Conservation (phyloP, 2,888 invertebrate genomes). For the Epsilonema sp. region DNA sequence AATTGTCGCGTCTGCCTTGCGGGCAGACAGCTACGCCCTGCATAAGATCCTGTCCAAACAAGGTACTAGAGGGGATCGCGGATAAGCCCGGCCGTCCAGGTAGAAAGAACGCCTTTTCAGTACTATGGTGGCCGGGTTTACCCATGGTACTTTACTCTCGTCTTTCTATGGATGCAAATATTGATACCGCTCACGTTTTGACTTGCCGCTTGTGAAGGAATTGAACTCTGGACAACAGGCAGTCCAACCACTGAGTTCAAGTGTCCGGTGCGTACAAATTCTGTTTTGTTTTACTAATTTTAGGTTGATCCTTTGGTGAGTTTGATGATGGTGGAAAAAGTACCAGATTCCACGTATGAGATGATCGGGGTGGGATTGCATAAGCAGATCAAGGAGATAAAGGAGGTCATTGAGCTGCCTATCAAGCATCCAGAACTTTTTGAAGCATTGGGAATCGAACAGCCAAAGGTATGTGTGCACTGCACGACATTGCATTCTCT, state of each 20-base stretch:
- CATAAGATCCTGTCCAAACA: slow-evolving; percentile 98
- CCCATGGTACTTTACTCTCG: too few species aligned
- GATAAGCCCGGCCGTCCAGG: too few species aligned
- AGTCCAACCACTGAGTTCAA: too few species aligned
- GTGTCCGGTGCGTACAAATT: too few species aligned
- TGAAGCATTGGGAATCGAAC: slow-evolving; percentile 93
- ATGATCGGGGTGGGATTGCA: slow-evolving; percentile 99
- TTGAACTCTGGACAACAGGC: too few species aligned
- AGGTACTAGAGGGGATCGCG: too few species aligned
- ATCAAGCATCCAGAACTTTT: slow-evolving; percentile 99
- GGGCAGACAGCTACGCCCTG: slow-evolving; percentile 92
- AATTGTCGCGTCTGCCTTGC: slow-evolving; percentile 88
- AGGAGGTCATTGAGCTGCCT: slow-evolving; percentile 95
- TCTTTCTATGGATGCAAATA: too few species aligned
- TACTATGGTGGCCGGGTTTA: too few species aligned
- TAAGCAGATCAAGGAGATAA: slow-evolving; percentile 98
- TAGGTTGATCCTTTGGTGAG: slow-evolving; percentile 95
- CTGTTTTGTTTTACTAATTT: too few species aligned
- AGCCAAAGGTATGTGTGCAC: slow-evolving; percentile 60
- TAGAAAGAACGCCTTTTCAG: too few species aligned
- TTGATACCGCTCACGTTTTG: too few species aligned
- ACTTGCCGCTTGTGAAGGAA: too few species aligned
- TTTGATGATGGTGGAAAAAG: slow-evolving; percentile 99
- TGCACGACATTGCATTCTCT: neutral
- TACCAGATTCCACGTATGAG: slow-evolving; percentile 97